A percentile compares a stretch with the other conserved stretches of the same genome.
Conservation (phyloP, 1,140 invertebrate genomes). For the Globodera rostochiensis region DNA sequence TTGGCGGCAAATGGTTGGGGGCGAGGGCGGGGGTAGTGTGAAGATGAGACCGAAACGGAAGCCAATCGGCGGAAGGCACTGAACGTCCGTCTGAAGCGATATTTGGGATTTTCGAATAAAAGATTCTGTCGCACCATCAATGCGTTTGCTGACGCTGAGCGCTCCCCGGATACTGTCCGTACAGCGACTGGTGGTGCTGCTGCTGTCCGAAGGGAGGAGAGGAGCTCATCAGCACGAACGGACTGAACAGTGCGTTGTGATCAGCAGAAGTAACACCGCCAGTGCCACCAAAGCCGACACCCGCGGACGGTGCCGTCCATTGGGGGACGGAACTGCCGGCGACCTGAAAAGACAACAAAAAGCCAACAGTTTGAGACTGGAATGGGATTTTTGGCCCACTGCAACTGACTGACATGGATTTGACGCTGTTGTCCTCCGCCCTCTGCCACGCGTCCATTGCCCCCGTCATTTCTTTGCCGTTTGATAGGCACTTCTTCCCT, state of each 20-base stretch:
- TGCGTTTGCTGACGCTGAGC: background rate
- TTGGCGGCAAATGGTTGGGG: too few relatives aligned
- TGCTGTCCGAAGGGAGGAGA: background rate
- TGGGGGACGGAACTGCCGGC: background rate
- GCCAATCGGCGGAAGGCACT: background rate
- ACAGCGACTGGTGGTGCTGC: background rate
- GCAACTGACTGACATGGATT: background rate
- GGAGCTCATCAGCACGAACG: background rate
- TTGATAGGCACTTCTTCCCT: background rate
- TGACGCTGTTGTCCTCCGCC: background rate
- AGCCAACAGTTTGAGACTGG: background rate
- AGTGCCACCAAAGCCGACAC: background rate
- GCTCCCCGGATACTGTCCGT: background rate
- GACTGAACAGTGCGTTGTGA: background rate
- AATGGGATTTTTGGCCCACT: too few relatives aligned
- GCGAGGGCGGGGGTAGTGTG: too few relatives aligned
- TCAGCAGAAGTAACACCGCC: background rate
- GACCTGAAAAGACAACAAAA: background rate
- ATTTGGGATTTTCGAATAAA: background rate
- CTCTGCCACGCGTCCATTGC: background rate
- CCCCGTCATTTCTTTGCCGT: background rate
- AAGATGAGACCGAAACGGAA: background rate
- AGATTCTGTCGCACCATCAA: background rate
- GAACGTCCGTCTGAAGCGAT: background rate
- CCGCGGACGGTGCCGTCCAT: background rate